Evolutionary conservation across 2,888 invertebrate species (phyloP).

Genomic region (Adela reaumurella): DNA sequence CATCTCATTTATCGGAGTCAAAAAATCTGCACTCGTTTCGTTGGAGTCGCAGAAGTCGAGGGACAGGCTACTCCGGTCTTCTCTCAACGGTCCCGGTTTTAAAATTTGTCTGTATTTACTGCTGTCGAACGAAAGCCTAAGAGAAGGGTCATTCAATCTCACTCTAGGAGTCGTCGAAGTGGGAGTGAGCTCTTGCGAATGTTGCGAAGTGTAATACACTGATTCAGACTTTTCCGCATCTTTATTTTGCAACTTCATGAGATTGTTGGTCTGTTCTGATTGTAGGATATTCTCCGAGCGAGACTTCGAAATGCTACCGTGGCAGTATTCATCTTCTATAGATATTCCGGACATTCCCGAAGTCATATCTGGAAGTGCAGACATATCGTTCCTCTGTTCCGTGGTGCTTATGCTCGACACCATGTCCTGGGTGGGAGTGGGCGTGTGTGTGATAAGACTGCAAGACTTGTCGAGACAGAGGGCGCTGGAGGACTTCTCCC

Average conservation of each 20-base stretch:
- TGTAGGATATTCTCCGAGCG: conserved; percentile 46
- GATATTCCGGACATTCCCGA: conserved; percentile 52
- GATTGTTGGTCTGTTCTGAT: conserved; percentile 36
- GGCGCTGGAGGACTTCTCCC: conserved; percentile 47
- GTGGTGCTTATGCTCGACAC: conserved; percentile 51
- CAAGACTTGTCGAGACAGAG: conserved; percentile 48
- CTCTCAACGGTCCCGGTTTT: conserved; percentile 28
- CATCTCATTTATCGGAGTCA: conserved; percentile 52
- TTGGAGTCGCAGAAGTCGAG: conserved; percentile 48
- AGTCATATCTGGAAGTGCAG: conserved; percentile 41
- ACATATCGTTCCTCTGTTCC: conserved; percentile 43
- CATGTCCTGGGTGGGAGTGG: conserved; percentile 52
- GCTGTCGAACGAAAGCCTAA: conserved; percentile 38
- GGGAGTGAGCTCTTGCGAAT: conserved; percentile 44
- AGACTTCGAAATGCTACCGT: conserved; percentile 46
- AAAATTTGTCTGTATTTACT: conserved; percentile 35
- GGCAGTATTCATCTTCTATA: conserved; percentile 44
- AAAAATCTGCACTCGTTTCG: conserved; percentile 48
- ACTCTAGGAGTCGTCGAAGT: conserved; percentile 36
- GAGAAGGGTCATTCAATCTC: conserved; percentile 36
- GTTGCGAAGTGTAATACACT: conserved; percentile 47
- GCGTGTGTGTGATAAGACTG: conserved; percentile 45
- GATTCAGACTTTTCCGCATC: conserved; percentile 41
- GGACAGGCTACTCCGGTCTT: conserved; percentile 43
- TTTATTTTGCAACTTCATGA: conserved; percentile 24